A percentile compares a stretch with the other conserved stretches of the same genome.
These are phyloP conservation scores for Oreochromis tanganicae DNA, from an alignment of 2,113 vertebrate species.

Conservation along the genomic window DNA sequence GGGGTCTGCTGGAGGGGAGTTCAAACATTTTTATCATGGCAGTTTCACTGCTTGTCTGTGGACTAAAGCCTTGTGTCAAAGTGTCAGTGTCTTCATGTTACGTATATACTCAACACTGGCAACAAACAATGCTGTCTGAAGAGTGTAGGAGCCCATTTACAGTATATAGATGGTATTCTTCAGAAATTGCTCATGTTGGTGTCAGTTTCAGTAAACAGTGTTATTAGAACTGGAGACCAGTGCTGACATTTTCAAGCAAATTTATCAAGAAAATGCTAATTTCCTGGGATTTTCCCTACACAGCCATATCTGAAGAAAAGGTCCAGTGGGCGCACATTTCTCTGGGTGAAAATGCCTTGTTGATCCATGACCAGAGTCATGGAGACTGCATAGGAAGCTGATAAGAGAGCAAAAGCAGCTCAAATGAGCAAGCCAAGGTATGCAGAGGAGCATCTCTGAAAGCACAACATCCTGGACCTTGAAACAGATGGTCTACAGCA, in stretches of 20 bases:
- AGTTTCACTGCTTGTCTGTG: not conserved
- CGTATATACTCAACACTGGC: not conserved
- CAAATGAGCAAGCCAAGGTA: not conserved
- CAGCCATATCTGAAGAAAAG: not conserved
- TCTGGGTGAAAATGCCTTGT: not conserved
- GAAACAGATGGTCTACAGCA: not conserved
- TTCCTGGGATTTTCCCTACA: not conserved
- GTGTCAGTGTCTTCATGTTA: not conserved
- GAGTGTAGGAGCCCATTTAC: not conserved
- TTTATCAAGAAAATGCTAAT: not conserved
- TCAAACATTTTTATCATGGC: constrained; percentile 1
- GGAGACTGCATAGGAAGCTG: not conserved
- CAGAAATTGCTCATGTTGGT: not conserved
- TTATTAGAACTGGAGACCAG: not conserved
- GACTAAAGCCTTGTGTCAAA: not conserved
- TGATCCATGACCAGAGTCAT: not conserved
- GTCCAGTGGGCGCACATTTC: not conserved
- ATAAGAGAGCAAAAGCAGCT: not conserved
- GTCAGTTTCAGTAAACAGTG: not conserved
- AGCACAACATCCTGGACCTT: not conserved
- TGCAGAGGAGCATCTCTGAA: not conserved
- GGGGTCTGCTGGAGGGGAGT: not conserved
- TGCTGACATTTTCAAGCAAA: not conserved
- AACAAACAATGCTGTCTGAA: not conserved
- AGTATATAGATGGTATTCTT: not conserved